phyloP scores from a whole-genome alignment of 2,113 vertebrate genomes.

The Sebastes schlegelii region DNA sequence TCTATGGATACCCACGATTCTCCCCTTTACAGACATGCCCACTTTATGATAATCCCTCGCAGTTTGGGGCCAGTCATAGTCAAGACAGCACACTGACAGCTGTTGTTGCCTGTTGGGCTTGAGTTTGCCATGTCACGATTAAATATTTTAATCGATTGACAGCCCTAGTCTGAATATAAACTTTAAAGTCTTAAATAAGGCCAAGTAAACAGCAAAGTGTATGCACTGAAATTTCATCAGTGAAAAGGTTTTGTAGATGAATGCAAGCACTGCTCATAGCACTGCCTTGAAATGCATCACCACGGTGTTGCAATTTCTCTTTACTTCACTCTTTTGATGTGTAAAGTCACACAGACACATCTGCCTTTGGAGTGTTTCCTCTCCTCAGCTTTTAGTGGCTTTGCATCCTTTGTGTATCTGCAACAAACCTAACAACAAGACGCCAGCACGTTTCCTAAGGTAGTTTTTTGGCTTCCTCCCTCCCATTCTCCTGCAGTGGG shows the following conservation, averaged over 20 bases:
- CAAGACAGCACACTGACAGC: too few relatives aligned
- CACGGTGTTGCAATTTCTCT: neutral
- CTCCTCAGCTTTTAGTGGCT: slow-evolving; percentile 21
- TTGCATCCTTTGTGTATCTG: slow-evolving; percentile 36
- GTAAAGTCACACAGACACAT: slow-evolving; percentile 1
- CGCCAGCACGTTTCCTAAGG: slow-evolving; percentile 53
- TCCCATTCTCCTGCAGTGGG: neutral
- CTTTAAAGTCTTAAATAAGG: neutral
- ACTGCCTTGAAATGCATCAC: neutral
- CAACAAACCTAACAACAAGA: slow-evolving; percentile 70
- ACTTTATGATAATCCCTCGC: too few relatives aligned
- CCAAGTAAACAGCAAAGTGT: neutral
- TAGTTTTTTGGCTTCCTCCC: slow-evolving; percentile 53
- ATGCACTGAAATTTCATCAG: neutral
- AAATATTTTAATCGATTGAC: too few relatives aligned
- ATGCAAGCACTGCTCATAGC: neutral
- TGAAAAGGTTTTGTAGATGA: slow-evolving; percentile 1
- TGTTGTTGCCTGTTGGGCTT: too few relatives aligned
- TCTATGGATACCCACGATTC: too few relatives aligned
- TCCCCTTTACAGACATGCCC: too few relatives aligned
- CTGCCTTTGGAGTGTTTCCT: slow-evolving; percentile 37
- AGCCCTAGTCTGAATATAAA: neutral
- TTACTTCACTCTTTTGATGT: neutral
- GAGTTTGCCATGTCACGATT: too few relatives aligned
- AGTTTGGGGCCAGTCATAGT: too few relatives aligned